Conservation (phyloP, 2,113 vertebrate species). For the Syrmaticus mikado region DNA sequence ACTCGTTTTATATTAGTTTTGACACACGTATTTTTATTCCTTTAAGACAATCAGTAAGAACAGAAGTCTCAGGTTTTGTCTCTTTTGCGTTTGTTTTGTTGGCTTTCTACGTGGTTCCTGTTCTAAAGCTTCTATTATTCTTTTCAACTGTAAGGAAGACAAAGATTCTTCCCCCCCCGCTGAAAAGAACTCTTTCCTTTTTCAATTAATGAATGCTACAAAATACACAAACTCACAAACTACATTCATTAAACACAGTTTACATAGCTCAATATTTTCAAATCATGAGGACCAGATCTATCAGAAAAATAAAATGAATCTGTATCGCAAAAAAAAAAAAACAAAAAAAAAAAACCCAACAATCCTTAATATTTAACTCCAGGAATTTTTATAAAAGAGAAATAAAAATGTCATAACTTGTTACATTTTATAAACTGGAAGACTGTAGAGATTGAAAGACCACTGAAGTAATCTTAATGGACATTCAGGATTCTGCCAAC, state of each 20-base stretch:
- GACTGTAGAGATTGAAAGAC: not conserved
- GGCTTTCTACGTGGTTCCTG: not conserved
- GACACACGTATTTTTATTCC: not conserved
- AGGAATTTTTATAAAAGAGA: not conserved
- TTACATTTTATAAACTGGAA: constrained; percentile 13
- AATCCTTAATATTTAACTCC: not conserved
- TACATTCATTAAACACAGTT: not conserved
- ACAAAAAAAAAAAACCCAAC: not conserved
- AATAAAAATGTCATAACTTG: not conserved
- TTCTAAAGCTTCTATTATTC: not conserved
- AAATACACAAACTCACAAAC: not conserved
- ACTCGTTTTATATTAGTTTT: not conserved
- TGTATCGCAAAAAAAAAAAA: not conserved
- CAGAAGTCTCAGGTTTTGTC: not conserved
- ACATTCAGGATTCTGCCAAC: constrained; percentile 40
- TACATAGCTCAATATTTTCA: not conserved
- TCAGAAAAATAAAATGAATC: not conserved
- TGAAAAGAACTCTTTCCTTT: not conserved
- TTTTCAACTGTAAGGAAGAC: not conserved
- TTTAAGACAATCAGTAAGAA: not conserved
- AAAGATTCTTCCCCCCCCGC: not conserved
- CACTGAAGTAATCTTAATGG: constrained; percentile 9
- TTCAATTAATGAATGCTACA: not conserved
- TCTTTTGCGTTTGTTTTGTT: not conserved
- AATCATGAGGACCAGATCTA: not conserved